These are phyloP conservation scores for Trissoscelio sp. DNA, from an alignment of 2,888 invertebrate species.

Conservation along the genomic window DNA sequence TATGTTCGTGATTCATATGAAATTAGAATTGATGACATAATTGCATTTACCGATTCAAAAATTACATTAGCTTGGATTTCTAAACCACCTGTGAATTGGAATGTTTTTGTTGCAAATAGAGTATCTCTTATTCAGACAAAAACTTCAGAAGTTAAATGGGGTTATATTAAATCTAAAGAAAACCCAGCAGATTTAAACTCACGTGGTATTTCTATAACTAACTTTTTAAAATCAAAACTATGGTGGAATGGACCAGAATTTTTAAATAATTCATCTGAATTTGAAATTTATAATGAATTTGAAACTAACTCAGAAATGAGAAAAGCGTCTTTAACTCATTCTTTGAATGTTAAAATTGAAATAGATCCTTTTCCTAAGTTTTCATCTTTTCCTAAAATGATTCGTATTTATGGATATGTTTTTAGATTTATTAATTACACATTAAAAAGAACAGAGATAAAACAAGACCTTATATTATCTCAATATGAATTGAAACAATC, in stretches of 20 bases:
- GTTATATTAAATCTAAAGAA: not conserved
- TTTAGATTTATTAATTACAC: not conserved
- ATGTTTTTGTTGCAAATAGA: slow-evolving; percentile 3
- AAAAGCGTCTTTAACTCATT: not conserved
- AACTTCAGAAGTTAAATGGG: not conserved
- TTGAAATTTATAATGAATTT: not conserved
- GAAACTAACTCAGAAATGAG: not conserved
- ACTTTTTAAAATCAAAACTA: not conserved
- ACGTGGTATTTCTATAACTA: not conserved
- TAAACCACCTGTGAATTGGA: not conserved
- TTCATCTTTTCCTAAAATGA: not conserved
- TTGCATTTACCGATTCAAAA: not conserved
- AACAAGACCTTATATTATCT: too few relatives aligned
- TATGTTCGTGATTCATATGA: not conserved
- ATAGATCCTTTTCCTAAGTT: not conserved
- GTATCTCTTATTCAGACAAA: not conserved
- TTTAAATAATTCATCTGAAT: not conserved
- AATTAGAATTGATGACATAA: not conserved
- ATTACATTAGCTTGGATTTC: not conserved
- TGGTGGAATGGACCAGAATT: not conserved
- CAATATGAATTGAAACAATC: too few relatives aligned
- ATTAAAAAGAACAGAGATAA: not conserved
- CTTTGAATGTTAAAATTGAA: not conserved
- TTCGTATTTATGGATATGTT: not conserved
- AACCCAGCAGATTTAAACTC: slow-evolving; percentile 1